A percentile compares a stretch with the other conserved stretches of the same genome.
These are phyloP conservation scores for Rhinogobius similis DNA, from an alignment of 2,113 vertebrate genomes.

Conservation along the genomic window DNA sequence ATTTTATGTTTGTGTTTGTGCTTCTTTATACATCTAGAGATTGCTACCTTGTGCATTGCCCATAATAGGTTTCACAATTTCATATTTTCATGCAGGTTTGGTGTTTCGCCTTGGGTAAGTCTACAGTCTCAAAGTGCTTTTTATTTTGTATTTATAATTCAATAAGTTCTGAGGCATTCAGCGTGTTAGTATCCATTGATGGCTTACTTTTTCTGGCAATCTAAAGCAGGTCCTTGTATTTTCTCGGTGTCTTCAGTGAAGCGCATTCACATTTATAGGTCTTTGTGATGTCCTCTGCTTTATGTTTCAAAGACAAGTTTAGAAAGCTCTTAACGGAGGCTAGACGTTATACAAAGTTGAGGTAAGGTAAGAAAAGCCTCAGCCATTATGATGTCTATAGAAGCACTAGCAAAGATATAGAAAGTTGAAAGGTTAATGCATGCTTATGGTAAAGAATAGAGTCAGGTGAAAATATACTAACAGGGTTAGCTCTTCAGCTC, in stretches of 20 bases:
- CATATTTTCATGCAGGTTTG: conserved; percentile 3
- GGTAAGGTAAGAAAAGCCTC: neutral
- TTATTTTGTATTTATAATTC: conserved; percentile 10
- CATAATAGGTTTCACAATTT: conserved; percentile 16
- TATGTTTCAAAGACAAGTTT: neutral
- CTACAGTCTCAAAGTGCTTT: conserved; percentile 11
- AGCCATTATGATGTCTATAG: neutral
- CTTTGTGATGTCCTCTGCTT: neutral
- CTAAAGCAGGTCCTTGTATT: neutral
- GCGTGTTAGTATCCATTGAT: neutral
- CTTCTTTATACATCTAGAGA: neutral
- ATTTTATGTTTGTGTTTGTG: neutral
- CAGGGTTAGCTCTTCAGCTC: no score
- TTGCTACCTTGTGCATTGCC: neutral
- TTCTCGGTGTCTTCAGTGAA: neutral
- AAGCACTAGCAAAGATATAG: no score
- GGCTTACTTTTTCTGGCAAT: neutral
- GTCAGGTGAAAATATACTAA: neutral
- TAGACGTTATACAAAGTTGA: neutral
- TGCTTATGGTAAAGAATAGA: neutral
- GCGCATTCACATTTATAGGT: neutral
- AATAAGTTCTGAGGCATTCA: conserved; percentile 2
- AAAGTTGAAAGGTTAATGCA: neutral
- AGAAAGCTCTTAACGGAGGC: neutral
- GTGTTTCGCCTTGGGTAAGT: conserved; percentile 26